These are phyloP conservation scores for Drosophila acutilabella DNA, from an alignment of 2,888 invertebrate species.

Conservation along the genomic window DNA sequence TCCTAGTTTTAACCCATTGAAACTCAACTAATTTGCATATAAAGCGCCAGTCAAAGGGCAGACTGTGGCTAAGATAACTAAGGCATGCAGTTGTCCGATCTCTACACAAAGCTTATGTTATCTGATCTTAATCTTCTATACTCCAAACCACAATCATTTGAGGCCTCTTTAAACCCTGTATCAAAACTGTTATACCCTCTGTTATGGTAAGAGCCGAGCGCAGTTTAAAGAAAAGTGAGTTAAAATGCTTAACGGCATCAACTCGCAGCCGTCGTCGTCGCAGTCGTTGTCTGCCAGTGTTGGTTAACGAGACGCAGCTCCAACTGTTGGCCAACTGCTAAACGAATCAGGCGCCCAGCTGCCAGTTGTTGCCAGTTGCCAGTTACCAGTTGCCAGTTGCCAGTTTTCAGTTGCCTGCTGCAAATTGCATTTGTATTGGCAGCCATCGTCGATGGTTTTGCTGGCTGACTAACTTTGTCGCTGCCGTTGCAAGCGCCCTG, in stretches of 20 bases:
- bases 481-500: conserved; percentile 22
- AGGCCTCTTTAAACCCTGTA: no score
- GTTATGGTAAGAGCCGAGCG: neutral
- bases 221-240: conserved; percentile 65
- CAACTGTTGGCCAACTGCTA: conserved; percentile 56
- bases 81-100: no score
- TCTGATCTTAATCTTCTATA: no score
- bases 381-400: conserved; percentile 66
- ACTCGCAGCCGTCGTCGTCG: conserved; percentile 6
- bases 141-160: no score
- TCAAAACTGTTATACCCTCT: neutral
- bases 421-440: conserved; percentile 80
- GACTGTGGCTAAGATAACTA: no score
- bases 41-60: no score
- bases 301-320: conserved; percentile 23
- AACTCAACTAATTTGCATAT: no score
- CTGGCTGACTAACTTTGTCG: conserved; percentile 62
- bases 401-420: conserved; percentile 42
- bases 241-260: conserved; percentile 76
- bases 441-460: conserved; percentile 66
- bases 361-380: conserved; percentile 63
- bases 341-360: conserved; percentile 79
- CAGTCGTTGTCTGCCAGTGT: conserved; percentile 17
- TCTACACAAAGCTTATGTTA: no score
- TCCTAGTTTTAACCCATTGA: no score